Evolutionary conservation across 2,888 invertebrate species (phyloP), one percentile per base, ranked within the genome.

Genomic region (Platycheirus albimanus): DNA sequence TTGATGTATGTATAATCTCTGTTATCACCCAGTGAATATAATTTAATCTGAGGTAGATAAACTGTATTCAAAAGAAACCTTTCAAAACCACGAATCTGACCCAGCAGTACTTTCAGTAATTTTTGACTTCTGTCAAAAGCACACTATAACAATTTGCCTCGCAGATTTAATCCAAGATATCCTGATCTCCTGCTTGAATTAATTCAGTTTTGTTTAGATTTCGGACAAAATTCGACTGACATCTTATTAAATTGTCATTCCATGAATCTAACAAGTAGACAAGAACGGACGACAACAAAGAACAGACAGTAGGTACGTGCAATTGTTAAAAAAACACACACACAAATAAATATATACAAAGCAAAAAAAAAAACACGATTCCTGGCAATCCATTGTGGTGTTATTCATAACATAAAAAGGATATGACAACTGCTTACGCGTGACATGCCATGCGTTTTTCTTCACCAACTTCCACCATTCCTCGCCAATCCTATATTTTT

Each of bases 351-450:
- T 5, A 13, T 8, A 19, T 10, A 41, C 28, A 54, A 17, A 36
- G 11, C 33, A 33, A 33, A 33, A 33, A 3, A 19, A 45, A 5
- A 45, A 24, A 41, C 1, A 11, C 24, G 43, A 38, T 15, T 36
- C 45, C 36, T 15, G 58, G 58, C 28, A 76, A 54, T 33, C 47
- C 61, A 45, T 61, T 61, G 38, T 76, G 20, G 38, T 52, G 33
- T 70, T 66, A 66, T 61, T 47, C 45, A 58, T 58, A 58, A 58
- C 58, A 43, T 66, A 24, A 41, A 38, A 20, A 56, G 54, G 67
- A 56, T 81, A 81, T 77, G 77, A 77, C 77, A 81, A 58, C 56
- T 66, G 63, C 71, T 71, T 61, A 81, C 66, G 66, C 70, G 76
- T 76, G 69, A 71, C 76, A 66, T 52, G 8, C 45, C 52, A 13